These are phyloP conservation scores for Drosophila pseudotakahashii DNA, from an alignment of 2,888 invertebrate species.

Conservation along the genomic window DNA sequence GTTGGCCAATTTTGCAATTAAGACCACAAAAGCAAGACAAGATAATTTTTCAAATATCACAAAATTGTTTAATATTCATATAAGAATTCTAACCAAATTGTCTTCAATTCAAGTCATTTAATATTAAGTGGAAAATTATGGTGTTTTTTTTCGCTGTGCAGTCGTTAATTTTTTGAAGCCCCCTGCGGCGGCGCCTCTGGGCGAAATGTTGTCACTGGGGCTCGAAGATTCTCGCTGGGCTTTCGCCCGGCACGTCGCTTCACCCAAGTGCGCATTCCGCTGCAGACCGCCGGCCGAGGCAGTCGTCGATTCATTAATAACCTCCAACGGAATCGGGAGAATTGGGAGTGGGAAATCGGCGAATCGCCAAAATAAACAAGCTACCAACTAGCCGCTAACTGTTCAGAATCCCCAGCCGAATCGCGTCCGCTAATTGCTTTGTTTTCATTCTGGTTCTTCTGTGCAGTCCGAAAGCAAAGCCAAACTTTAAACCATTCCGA, in stretches of 20 bases:
- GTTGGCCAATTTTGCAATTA: background rate
- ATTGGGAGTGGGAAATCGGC: conserved; percentile 29
- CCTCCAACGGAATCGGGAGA: conserved; percentile 25
- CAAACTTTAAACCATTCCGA: conserved; percentile 31
- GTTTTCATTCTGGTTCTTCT: conserved; percentile 41
- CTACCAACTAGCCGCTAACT: conserved; percentile 36
- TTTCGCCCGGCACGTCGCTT: conserved; percentile 48
- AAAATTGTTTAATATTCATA: background rate
- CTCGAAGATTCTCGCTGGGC: conserved; percentile 39
- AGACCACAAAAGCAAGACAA: background rate
- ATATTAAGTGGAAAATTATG: conserved; percentile 2
- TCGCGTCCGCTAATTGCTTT: conserved; percentile 61
- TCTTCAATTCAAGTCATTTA: too few species aligned
- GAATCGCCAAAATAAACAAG: conserved; percentile 44
- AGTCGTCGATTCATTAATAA: conserved; percentile 55
- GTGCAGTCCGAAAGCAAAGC: conserved; percentile 19
- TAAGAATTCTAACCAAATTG: background rate
- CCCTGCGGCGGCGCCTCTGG: conserved; percentile 38
- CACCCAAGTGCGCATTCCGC: conserved; percentile 61
- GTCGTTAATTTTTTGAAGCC: conserved; percentile 4
- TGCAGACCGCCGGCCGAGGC: conserved; percentile 71
- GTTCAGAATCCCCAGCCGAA: conserved; percentile 4
- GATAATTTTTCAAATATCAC: background rate
- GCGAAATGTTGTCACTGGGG: conserved; percentile 42
- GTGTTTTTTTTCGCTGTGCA: conserved; percentile 14